Evolutionary conservation across 2,888 invertebrate genomes (phyloP).

Genomic region (Pogonocherus hispidulus): DNA sequence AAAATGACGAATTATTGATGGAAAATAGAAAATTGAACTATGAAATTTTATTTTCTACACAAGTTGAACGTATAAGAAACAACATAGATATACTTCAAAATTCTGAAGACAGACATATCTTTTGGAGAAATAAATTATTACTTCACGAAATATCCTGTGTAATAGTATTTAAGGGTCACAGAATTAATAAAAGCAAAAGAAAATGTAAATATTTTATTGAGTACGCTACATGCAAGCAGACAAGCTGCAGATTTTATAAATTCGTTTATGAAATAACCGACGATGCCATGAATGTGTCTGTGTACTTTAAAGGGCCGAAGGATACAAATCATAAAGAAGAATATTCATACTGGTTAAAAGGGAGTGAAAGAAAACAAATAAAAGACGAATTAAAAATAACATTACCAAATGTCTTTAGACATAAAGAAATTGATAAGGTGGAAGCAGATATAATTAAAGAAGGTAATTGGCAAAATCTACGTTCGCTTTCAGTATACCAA

Average conservation of each 20-base stretch:
- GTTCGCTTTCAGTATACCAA: slow-evolving; percentile 22
- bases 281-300: background rate
- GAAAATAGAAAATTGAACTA: background rate
- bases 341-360: slow-evolving; percentile 19
- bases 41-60: background rate
- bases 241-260: background rate
- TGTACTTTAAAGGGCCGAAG: slow-evolving; percentile 9
- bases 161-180: background rate
- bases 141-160: background rate
- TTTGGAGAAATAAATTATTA: too few species aligned
- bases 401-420: slow-evolving; percentile 12
- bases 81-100: background rate
- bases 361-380: background rate
- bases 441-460: background rate
- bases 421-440: background rate
- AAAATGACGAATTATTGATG: background rate
- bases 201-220: background rate
- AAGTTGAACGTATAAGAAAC: background rate
- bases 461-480: slow-evolving; percentile 24
- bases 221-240: background rate
- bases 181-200: background rate
- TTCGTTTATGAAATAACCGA: background rate
- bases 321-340: slow-evolving; percentile 7
- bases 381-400: slow-evolving; percentile 4
- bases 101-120: too few species aligned